These are phyloP conservation scores for Eulemur rubriventer DNA, from an alignment of 2,797 vertebrate genomes.

Conservation along the genomic window DNA sequence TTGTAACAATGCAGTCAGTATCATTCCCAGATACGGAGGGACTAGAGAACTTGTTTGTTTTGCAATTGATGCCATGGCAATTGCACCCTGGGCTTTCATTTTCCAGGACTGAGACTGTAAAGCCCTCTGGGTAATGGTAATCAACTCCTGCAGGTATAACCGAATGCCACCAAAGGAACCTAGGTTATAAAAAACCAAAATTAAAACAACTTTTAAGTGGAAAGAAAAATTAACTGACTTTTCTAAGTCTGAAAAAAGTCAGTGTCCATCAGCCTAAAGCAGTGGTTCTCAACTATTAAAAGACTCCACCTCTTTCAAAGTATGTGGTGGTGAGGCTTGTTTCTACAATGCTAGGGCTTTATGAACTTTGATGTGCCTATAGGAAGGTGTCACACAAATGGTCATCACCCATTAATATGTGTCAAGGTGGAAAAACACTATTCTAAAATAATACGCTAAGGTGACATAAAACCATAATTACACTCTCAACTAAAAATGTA, in stretches of 20 bases:
- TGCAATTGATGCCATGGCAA: conserved; percentile 96
- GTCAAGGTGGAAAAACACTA: background rate
- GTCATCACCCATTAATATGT: background rate
- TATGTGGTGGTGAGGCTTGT: background rate
- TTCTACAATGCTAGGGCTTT: background rate
- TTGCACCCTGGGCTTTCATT: conserved; percentile 98
- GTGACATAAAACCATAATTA: background rate
- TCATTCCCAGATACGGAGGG: conserved; percentile 94
- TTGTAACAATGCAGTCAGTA: conserved; percentile 93
- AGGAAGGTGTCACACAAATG: background rate
- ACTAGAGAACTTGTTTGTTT: conserved; percentile 94
- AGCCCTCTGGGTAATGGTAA: conserved; percentile 94
- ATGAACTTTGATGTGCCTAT: background rate
- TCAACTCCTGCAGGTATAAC: conserved; percentile 97
- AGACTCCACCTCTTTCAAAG: background rate
- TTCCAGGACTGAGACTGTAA: conserved; percentile 99
- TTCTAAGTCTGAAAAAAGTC: background rate
- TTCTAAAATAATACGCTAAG: background rate
- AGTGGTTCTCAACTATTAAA: background rate
- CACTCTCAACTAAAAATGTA: background rate
- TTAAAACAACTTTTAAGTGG: conserved; percentile 15
- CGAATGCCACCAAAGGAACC: conserved; percentile 97
- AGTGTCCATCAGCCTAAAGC: background rate
- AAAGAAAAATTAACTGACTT: background rate
- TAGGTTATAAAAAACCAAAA: conserved; percentile 76